Base-by-base conservation (phyloP, 1,140 invertebrate species). In the Drosophila sproati region DNA sequence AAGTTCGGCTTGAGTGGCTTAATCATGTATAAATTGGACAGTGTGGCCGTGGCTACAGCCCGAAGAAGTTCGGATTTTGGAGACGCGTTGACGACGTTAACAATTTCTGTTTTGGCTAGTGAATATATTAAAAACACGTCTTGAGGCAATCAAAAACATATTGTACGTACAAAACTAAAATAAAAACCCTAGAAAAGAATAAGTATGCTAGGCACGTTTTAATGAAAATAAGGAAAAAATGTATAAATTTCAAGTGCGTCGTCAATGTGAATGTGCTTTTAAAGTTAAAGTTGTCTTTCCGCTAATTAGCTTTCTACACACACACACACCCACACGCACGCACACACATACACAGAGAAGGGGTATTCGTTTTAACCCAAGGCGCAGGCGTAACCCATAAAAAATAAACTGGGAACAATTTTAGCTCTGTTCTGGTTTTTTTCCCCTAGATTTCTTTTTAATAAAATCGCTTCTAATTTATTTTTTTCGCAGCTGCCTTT, bases 371-470 rank as follows among this genome's bases (percentile, higher is more conserved):
- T 6, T 47, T 35, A 12, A 7, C 10, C 67, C 20, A 20, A 52
- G 6, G 64, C 82, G 83, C 83, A 83, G 68, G 70, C 80, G 85
- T 61, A 87, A 37, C 76, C 37, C 29, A 35, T 54, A 10, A 32
- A 10, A 39, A 52, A 57, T 64, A 41, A 34, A 7, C 34, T 31
- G n/a, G 7, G 10, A 8, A 37, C 4, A 71, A 32, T 29, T 67
- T 63, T 31, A 41, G 43, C 41, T 67, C 71, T 63, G 45, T 67
- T 88, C 68, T 87, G 73, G 69, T 75, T 80, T 87, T 87, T 82
- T 83, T 82, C 82, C 77, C 77, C 76, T 87, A 83, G 64, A 56
- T 82, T 87, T 85, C 77, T 56, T 80, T 70, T 63, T 62, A 47
- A 20, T 20, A 20, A 20, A 68, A 35, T 45, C 34, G 34, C 59